Percentiles rank a stretch among this genome's conserved stretches.
phyloP scores from a whole-genome alignment of 2,797 vertebrate genomes.

The Siniperca undulata region DNA sequence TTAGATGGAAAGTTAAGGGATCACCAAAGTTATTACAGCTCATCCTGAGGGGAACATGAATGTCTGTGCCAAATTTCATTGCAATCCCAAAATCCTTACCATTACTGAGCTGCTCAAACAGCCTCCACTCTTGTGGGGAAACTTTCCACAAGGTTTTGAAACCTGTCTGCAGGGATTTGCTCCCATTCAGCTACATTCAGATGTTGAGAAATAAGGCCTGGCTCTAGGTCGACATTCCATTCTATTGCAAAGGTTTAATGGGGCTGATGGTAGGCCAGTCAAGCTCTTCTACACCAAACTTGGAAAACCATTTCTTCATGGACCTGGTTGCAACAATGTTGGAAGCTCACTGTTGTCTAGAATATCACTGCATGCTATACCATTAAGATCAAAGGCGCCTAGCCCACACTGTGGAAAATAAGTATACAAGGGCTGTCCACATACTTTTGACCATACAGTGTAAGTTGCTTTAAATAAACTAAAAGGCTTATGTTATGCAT shows the following conservation, averaged over 20 bases:
- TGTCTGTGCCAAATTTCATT: not conserved
- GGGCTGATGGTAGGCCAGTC: slow-evolving; percentile 3
- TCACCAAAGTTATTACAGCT: not conserved
- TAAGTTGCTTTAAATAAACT: slow-evolving; percentile 15
- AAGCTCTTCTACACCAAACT: slow-evolving; percentile 3
- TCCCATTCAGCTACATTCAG: slow-evolving; percentile 45
- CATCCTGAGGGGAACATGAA: not conserved
- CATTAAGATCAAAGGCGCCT: not conserved
- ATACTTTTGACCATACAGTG: slow-evolving; percentile 2
- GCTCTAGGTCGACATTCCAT: slow-evolving; percentile 10
- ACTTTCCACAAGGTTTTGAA: slow-evolving; percentile 36
- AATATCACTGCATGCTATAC: not conserved
- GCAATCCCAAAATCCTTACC: not conserved
- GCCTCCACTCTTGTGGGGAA: slow-evolving; percentile 12
- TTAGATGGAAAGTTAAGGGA: not conserved
- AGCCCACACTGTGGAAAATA: not conserved
- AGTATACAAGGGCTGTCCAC: not conserved
- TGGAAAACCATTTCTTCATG: not conserved
- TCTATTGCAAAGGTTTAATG: slow-evolving; percentile 26
- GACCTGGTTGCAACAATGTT: not conserved
- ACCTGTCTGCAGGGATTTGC: slow-evolving; percentile 43
- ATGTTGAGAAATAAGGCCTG: slow-evolving; percentile 31
- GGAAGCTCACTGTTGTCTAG: not conserved
- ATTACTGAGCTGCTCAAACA: slow-evolving; percentile 10
- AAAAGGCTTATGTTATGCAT: slow-evolving; percentile 6